Evolutionary conservation across 2,888 invertebrate genomes (phyloP), one percentile per base, ranked within the genome.

Genomic region (Drosophila helvetica): DNA sequence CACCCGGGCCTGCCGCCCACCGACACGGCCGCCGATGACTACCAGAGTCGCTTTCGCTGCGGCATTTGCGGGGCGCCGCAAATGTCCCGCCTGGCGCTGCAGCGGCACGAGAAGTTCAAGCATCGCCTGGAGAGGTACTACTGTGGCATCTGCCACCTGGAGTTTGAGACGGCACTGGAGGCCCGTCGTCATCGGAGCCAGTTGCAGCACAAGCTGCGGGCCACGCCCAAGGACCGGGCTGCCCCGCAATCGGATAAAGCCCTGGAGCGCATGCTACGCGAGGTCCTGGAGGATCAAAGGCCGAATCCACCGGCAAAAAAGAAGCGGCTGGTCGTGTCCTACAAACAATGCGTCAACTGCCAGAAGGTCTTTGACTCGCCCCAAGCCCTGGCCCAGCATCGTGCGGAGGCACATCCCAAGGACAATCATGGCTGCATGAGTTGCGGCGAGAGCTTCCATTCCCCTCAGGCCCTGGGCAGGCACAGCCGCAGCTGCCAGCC

Each of bases 391-490:
- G 52, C 72, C 12, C 61, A 73, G 18, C 86, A 84, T 57, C 77
- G 82, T 9, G 50, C 53, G 1, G 43, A 52, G 0, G 17, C 15
- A 12, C 82, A 86, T 61, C 63, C 74, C 1, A 33, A 94, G 56
- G 93, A 94, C 3, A 94, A 94, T 67, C 94, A 90, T 45, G 95
- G 95, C 63, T 97, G 97, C 88, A 93, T 95, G 0, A 94, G 94
- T 78, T 97, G 97, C 82, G 96, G 96, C 0, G 92, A 93, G 89
- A 92, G 93, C 12, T 96, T 96, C 88, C 93, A 94, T 0, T 92
- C 96, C 0, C 93, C 95, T 1, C 96, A 96, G 93, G 96, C 96
- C 86, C 93, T 96, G 12, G 94, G 95, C 0, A 93, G 94, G 12
- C 97, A 97, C 93, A 3, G 96, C 94, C 89, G 93, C 54, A 69